phyloP scores from a whole-genome alignment of 2,888 invertebrate genomes.

The Dyspetes luteomarginatus region DNA sequence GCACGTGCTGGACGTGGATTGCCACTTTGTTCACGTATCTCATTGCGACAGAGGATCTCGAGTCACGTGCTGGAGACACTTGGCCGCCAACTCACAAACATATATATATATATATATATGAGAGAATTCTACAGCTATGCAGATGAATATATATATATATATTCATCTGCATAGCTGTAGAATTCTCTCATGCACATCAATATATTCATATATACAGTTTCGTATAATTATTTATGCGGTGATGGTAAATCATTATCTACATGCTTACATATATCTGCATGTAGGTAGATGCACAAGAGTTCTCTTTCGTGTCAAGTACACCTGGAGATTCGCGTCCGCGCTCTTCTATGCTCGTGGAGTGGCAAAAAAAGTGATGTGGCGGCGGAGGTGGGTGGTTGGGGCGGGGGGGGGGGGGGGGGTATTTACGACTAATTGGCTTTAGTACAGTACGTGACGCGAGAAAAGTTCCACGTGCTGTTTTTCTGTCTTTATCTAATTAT shows the following conservation, averaged over 20 bases:
- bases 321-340: slow-evolving; percentile 11
- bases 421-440: slow-evolving; percentile 53
- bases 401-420: background rate
- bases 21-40: slow-evolving; percentile 56
- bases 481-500: background rate
- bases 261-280: background rate
- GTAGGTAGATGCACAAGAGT: background rate
- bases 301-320: slow-evolving; percentile 12
- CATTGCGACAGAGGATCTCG: slow-evolving; percentile 27
- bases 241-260: background rate
- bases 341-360: slow-evolving; percentile 6
- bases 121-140: background rate
- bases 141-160: background rate
- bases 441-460: slow-evolving; percentile 39
- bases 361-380: background rate
- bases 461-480: slow-evolving; percentile 42
- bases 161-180: too few species aligned
- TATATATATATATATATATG: background rate
- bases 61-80: slow-evolving; percentile 58
- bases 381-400: background rate
- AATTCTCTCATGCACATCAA: too few species aligned
- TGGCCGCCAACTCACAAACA: slow-evolving; percentile 26
- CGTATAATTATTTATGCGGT: slow-evolving; percentile 2
- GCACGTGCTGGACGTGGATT: slow-evolving; percentile 61
- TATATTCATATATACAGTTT: too few species aligned